Evolutionary conservation across 2,888 invertebrate species (phyloP), one percentile per base, ranked within the genome.

Genomic region (Rosalia funebris): DNA sequence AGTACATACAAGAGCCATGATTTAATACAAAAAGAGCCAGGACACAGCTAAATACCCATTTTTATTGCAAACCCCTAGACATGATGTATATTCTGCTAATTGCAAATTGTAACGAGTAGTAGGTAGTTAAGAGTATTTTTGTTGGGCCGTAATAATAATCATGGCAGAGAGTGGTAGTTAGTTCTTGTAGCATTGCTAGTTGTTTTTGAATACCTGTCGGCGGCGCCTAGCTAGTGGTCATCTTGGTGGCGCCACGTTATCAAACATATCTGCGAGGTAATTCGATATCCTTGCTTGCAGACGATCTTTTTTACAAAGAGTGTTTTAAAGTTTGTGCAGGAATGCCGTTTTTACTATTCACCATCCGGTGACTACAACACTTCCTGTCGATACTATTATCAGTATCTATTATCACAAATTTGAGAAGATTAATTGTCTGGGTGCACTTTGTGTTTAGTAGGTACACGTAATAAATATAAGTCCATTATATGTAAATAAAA

Each of bases 141-240:
- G 36, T 39, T 14, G 15, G 37, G 25, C 19, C 14, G 25, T 50
- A 50, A 50, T 50, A 50, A 50, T 50, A n/a, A n/a, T 25, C 41
- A 19, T 7, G 32, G 31, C 17, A n/a, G n/a, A n/a, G 50, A 50
- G 50, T 41, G 50, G 50, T 41, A 39, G 50, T 50, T 50, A 50
- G 20, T 37, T 50, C 46, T 50, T 50, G 50, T 25, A 60, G 53
- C 47, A 53, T 46, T 59, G 45, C 46, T 65, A 31, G 54, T 68
- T 42, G 63, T 68, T 68, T 68, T 65, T 62, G 63, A 68, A 68
- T 68, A 62, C 63, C 65, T 62, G 7, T 25, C n/a, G 57, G 47
- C 62, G 68, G 68, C 68, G 68, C 68, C 68, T 68, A 59, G 50
- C 56, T 55, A 60, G 60, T 58, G 57, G 56, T 56, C 66, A 58